Evolutionary conservation across 1,140 invertebrate species (phyloP).

Genomic region (Marisa cornuarietis): DNA sequence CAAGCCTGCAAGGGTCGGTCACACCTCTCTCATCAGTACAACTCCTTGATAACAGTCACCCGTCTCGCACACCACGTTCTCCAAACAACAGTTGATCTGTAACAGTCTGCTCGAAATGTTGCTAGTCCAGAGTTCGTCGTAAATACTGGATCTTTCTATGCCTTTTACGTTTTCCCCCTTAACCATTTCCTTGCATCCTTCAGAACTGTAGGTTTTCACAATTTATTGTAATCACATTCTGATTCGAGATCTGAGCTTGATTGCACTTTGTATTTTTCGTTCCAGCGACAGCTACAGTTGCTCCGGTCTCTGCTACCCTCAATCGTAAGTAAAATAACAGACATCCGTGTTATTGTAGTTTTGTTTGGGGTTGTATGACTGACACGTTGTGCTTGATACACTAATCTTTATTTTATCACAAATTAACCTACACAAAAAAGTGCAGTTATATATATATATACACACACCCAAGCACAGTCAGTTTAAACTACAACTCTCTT

Average conservation of each 20-base stretch:
- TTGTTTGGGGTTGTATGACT: neutral
- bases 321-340: neutral
- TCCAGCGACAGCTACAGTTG: neutral
- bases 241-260: too few species aligned
- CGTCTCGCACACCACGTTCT: neutral
- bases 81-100: neutral
- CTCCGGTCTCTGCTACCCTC: neutral
- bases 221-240: too few species aligned
- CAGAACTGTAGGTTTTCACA: too few species aligned
- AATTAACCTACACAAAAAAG: too few species aligned
- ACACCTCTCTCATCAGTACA: neutral
- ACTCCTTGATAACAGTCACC: neutral
- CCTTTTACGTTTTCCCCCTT: too few species aligned
- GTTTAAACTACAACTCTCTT: too few species aligned
- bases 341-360: neutral
- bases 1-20: slow-evolving; percentile 39
- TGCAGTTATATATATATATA: too few species aligned
- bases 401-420: too few species aligned
- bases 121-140: neutral
- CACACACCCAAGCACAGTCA: too few species aligned
- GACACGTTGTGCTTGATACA: too few species aligned
- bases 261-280: neutral
- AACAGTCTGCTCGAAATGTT: neutral
- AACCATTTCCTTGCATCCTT: too few species aligned
- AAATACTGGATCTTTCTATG: too few species aligned